These are phyloP conservation scores for Oscheius sp. DNA, from an alignment of 2,888 invertebrate species.

Conservation along the genomic window DNA sequence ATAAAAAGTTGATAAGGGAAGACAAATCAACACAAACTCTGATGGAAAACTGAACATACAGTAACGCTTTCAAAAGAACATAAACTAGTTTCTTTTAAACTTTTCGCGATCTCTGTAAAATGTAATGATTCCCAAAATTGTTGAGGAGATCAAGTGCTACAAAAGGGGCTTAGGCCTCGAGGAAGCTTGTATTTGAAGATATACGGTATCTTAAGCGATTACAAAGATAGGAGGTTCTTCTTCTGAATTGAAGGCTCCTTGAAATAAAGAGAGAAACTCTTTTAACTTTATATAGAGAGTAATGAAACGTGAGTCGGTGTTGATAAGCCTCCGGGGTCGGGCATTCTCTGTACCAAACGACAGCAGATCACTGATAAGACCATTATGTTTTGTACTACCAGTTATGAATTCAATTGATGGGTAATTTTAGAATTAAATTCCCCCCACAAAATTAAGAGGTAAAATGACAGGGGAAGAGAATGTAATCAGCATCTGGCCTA, in stretches of 20 bases:
- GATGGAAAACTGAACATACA: too few relatives aligned
- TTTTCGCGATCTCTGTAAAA: too few relatives aligned
- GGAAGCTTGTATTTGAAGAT: neutral
- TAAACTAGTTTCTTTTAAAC: too few relatives aligned
- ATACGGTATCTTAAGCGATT: neutral
- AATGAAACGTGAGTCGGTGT: neutral
- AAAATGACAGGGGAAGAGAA: too few relatives aligned
- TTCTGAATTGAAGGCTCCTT: neutral
- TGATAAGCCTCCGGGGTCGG: neutral
- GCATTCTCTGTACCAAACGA: conserved; percentile 15
- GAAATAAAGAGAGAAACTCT: neutral
- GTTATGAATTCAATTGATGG: too few relatives aligned
- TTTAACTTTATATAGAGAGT: neutral
- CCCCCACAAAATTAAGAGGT: too few relatives aligned
- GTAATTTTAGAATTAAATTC: too few relatives aligned
- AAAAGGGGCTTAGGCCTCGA: neutral
- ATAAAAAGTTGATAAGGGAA: too few relatives aligned
- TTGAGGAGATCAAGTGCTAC: neutral
- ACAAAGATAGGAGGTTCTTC: neutral
- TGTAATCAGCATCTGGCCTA: too few relatives aligned
- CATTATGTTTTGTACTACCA: neutral
- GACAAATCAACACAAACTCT: too few relatives aligned
- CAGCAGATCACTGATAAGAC: neutral
- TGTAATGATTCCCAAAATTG: too few relatives aligned
- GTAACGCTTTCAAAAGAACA: too few relatives aligned